These are phyloP conservation scores for Lepidochrysops patricia DNA, from an alignment of 2,888 invertebrate species.

Conservation along the genomic window DNA sequence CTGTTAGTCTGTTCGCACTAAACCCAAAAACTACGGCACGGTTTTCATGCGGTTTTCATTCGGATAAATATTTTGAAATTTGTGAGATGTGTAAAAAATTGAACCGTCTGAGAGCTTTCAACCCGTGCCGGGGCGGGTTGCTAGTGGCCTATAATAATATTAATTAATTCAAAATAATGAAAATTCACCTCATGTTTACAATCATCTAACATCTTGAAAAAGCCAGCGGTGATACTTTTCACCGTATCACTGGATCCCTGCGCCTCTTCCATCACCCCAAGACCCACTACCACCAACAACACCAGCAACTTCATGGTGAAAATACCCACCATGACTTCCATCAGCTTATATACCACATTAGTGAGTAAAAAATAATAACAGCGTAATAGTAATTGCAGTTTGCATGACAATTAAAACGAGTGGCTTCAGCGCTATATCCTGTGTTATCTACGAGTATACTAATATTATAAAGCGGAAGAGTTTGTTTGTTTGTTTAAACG, in stretches of 20 bases:
- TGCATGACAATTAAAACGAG: background rate
- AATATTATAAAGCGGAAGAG: too few species aligned
- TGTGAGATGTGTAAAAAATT: too few species aligned
- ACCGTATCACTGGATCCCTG: conserved; percentile 37
- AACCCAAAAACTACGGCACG: too few species aligned
- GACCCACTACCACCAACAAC: conserved; percentile 23
- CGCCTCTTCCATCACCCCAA: background rate
- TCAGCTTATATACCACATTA: conserved; percentile 1
- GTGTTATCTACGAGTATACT: too few species aligned
- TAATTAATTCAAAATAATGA: too few species aligned
- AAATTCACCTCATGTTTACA: conserved; percentile 45
- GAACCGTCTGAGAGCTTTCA: too few species aligned
- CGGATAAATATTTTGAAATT: too few species aligned
- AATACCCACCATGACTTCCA: background rate
- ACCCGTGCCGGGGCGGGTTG: too few species aligned
- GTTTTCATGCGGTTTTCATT: too few species aligned
- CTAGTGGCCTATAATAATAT: too few species aligned
- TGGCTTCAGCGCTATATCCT: background rate
- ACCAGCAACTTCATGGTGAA: conserved; percentile 21
- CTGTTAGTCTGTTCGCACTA: too few species aligned
- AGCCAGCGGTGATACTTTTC: conserved; percentile 41
- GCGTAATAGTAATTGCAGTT: background rate
- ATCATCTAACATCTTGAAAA: conserved; percentile 43
- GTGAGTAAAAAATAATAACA: background rate
- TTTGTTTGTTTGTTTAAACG: too few species aligned